A percentile compares a stretch with the other conserved stretches of the same genome.
phyloP scores from a whole-genome alignment of 2,797 vertebrate genomes.

The Pangasius larnaudii region DNA sequence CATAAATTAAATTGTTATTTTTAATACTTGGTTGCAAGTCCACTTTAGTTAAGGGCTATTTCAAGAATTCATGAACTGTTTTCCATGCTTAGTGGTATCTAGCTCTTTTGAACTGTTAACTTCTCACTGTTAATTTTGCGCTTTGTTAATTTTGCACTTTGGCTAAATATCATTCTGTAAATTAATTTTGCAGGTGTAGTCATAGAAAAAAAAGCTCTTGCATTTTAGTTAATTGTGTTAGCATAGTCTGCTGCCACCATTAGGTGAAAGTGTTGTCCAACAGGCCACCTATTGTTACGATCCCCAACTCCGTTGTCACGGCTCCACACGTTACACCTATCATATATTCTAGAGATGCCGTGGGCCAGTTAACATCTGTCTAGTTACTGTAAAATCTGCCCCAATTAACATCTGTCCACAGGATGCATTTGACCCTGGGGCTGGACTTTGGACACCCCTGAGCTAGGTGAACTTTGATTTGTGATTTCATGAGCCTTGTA shows the following conservation, averaged over 20 bases:
- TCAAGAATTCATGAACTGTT: background rate
- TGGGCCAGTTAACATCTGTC: background rate
- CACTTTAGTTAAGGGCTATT: background rate
- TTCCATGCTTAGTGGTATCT: background rate
- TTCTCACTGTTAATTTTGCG: background rate
- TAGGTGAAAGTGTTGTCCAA: background rate
- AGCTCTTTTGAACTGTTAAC: background rate
- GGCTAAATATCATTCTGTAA: background rate
- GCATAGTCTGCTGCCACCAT: background rate
- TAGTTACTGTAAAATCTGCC: too few relatives aligned
- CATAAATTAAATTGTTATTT: background rate
- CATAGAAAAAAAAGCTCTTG: background rate
- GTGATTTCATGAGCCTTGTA: background rate
- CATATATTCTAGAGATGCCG: background rate
- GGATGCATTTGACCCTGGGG: background rate
- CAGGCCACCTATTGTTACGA: background rate
- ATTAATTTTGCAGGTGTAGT: background rate
- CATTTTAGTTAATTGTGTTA: background rate
- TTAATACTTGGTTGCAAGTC: background rate
- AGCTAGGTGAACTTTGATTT: background rate
- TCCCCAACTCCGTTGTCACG: too few relatives aligned
- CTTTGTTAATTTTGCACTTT: background rate
- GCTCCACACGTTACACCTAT: background rate
- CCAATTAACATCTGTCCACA: background rate
- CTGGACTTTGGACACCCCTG: background rate